A percentile compares a stretch with the other conserved stretches of the same genome.
Conservation (phyloP, 2,797 vertebrate genomes). For the Uromys caudimaculatus region DNA sequence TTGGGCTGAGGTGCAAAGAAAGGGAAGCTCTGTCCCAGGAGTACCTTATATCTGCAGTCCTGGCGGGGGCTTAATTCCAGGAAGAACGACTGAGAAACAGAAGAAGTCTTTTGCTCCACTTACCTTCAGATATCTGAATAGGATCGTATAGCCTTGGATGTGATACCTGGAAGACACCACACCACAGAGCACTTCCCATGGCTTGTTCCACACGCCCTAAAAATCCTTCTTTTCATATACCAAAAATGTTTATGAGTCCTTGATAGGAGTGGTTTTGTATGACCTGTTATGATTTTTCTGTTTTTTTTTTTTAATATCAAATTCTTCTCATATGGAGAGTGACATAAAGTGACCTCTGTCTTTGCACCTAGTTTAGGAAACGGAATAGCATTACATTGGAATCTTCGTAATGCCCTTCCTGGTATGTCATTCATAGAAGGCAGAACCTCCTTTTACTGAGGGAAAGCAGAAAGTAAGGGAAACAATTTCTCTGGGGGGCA, state of each 20-base stretch:
- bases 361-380: background rate
- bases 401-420: background rate
- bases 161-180: background rate
- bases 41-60: background rate
- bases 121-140: background rate
- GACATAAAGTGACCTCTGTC: background rate
- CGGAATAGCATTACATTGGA: background rate
- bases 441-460: background rate
- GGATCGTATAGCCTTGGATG: background rate
- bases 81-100: background rate
- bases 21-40: background rate
- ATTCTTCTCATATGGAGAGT: background rate
- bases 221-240: background rate
- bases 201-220: background rate
- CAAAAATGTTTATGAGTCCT: background rate
- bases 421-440: background rate
- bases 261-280: background rate
- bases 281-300: background rate
- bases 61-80: background rate
- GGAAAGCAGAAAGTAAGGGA: background rate
- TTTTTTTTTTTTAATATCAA: background rate
- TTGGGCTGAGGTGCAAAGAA: background rate
- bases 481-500: background rate
- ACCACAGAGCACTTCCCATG: background rate
- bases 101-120: background rate